Conservation (phyloP, 2,888 invertebrate genomes). For the Kryphioiulus occultus region DNA sequence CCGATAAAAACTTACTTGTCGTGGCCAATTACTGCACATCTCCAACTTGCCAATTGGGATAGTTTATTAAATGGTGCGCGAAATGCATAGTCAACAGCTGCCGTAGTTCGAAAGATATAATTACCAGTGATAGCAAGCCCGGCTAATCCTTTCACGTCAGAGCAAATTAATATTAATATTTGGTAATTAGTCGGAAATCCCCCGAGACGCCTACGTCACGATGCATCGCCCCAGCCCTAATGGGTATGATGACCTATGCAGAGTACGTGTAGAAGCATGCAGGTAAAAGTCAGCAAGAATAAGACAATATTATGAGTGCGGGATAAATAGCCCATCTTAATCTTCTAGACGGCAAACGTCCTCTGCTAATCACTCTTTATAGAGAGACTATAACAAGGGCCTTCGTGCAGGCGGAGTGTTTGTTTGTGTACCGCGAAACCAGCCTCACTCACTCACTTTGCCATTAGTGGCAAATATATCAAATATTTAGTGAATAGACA, state of each 20-base stretch:
- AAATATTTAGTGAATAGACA: constrained; percentile 52
- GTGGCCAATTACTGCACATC: background rate
- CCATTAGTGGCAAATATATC: constrained; percentile 52
- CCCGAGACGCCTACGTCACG: background rate
- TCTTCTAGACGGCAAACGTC: background rate
- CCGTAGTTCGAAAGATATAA: background rate
- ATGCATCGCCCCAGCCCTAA: background rate
- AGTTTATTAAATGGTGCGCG: constrained; percentile 5
- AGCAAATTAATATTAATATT: constrained; percentile 22
- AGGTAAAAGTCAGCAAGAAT: constrained; percentile 25
- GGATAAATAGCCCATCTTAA: constrained; percentile 11
- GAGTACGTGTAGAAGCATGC: background rate
- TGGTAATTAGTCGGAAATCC: constrained; percentile 1
- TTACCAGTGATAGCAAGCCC: background rate
- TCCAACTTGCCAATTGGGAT: constrained; percentile 7
- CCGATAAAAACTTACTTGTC: background rate
- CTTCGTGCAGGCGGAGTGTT: constrained; percentile 8
- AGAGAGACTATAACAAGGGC: background rate
- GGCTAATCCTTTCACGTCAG: constrained; percentile 15
- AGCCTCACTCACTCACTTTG: constrained; percentile 48
- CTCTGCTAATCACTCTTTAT: background rate
- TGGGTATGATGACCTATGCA: background rate
- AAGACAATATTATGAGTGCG: constrained; percentile 27
- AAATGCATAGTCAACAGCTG: constrained; percentile 11
- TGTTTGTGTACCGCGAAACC: constrained; percentile 40